Conservation (phyloP, 2,797 vertebrate genomes). For the Pteropus rufus region DNA sequence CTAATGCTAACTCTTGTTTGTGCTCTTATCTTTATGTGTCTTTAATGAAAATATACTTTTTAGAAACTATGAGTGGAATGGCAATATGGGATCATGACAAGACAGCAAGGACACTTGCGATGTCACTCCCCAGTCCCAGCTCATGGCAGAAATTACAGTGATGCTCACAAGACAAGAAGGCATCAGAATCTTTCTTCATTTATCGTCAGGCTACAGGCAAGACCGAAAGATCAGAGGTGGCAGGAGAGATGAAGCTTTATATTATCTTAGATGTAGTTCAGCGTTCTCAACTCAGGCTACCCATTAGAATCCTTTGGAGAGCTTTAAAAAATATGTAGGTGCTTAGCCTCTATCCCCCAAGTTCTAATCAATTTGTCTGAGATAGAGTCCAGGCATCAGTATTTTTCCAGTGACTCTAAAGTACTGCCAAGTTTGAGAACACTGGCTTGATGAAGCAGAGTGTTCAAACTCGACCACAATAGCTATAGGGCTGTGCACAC, state of each 20-base stretch:
- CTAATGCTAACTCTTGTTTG: neutral
- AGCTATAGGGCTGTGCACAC: neutral
- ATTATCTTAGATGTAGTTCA: neutral
- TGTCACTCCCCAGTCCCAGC: neutral
- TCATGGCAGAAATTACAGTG: neutral
- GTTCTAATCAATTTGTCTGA: neutral
- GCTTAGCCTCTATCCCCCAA: neutral
- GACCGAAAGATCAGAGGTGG: neutral
- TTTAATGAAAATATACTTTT: neutral
- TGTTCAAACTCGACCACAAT: too few relatives aligned
- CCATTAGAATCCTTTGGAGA: neutral
- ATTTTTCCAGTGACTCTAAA: neutral
- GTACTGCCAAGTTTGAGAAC: neutral
- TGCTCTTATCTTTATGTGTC: neutral
- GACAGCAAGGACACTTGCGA: neutral
- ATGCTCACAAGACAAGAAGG: neutral
- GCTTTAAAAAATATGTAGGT: neutral
- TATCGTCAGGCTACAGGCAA: neutral
- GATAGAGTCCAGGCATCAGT: neutral
- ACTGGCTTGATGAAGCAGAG: neutral
- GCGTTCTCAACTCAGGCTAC: neutral
- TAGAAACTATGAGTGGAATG: neutral
- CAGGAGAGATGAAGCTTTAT: neutral
- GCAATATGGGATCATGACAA: neutral
- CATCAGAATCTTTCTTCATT: neutral